phyloP scores from a whole-genome alignment of 1,140 invertebrate species.

The Proctacanthus coquilletti region DNA sequence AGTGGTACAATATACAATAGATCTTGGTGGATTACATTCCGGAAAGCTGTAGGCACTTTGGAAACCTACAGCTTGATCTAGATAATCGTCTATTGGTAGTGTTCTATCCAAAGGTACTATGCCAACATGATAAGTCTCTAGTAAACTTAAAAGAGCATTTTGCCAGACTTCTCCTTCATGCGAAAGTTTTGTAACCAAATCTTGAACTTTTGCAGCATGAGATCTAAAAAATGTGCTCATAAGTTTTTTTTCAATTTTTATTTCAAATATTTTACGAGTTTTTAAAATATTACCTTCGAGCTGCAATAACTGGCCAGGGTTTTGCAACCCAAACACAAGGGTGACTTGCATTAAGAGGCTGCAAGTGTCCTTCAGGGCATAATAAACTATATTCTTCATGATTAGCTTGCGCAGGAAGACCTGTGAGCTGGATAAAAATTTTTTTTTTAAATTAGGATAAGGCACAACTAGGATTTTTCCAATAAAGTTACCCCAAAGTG shows the following conservation, averaged over 20 bases:
- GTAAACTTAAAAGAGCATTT: constrained; percentile 34
- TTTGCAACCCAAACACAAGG: constrained; percentile 63
- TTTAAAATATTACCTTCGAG: constrained; percentile 32
- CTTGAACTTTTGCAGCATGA: constrained; percentile 38
- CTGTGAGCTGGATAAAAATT: constrained; percentile 14
- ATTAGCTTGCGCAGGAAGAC: constrained; percentile 21
- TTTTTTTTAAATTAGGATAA: neutral
- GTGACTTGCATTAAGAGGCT: constrained; percentile 35
- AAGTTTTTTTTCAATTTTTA: too few species aligned
- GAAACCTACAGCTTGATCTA: constrained; percentile 41
- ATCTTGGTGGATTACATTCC: constrained; percentile 45
- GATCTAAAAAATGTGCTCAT: too few species aligned
- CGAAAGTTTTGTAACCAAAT: constrained; percentile 31
- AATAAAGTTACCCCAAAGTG: constrained; percentile 46
- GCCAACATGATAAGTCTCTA: constrained; percentile 34
- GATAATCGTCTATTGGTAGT: constrained; percentile 38
- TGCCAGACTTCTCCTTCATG: constrained; percentile 32
- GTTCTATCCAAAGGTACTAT: constrained; percentile 33
- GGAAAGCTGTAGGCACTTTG: constrained; percentile 43
- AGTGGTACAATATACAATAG: constrained; percentile 44
- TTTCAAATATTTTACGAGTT: constrained; percentile 6
- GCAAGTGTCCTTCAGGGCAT: constrained; percentile 63
- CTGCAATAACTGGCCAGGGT: constrained; percentile 53
- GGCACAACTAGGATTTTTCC: too few species aligned
- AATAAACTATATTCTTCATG: constrained; percentile 49